Percentiles rank a stretch among this genome's conserved stretches.
Evolutionary conservation across 2,797 vertebrate genomes (phyloP).

Genomic region (Jordanella pulchra): DNA sequence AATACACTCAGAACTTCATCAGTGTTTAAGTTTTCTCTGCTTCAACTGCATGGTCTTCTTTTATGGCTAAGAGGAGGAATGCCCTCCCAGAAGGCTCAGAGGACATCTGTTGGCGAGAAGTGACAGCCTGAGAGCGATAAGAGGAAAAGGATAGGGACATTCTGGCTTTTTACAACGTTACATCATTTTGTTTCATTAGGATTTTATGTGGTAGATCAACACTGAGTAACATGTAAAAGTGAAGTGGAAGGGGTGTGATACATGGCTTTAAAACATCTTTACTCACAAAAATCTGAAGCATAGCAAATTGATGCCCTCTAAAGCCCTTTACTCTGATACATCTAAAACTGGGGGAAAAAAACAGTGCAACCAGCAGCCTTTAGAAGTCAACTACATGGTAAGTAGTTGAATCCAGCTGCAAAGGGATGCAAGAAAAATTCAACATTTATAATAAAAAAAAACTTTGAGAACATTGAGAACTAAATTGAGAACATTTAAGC

Average conservation of each 20-base stretch:
- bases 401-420: too few relatives aligned
- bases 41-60: slow-evolving; percentile 40
- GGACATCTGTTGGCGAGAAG: slow-evolving; percentile 73
- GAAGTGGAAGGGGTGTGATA: neutral
- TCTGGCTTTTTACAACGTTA: neutral
- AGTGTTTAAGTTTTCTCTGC: slow-evolving; percentile 24
- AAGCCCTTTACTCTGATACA: neutral
- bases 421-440: too few relatives aligned
- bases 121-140: slow-evolving; percentile 52
- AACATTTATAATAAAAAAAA: too few relatives aligned
- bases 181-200: neutral
- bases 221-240: neutral
- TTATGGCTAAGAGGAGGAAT: slow-evolving; percentile 66
- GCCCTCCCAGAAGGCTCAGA: slow-evolving; percentile 70
- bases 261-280: neutral
- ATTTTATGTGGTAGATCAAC: neutral
- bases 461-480: too few relatives aligned
- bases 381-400: too few relatives aligned
- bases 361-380: neutral
- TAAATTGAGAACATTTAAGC: too few relatives aligned
- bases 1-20: slow-evolving; percentile 23
- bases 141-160: slow-evolving; percentile 21
- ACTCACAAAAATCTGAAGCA: neutral
- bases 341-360: neutral
- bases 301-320: neutral